Percentiles rank a stretch among this genome's conserved stretches.
Evolutionary conservation across 2,888 invertebrate genomes (phyloP).

Genomic region (Pseudococcus jackbeardsleyi): DNA sequence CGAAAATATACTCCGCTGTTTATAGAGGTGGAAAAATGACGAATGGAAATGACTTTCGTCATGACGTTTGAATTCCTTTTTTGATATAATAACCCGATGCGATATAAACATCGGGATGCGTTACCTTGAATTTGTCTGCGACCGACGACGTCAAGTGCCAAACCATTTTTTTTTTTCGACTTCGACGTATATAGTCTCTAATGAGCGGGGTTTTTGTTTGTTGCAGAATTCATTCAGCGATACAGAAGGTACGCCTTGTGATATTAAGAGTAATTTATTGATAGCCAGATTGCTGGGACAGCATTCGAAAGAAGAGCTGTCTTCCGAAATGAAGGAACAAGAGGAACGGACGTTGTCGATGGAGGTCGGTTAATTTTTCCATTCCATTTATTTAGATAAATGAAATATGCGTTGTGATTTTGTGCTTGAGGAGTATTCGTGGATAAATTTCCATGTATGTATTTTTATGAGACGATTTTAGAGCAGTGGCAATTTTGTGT

Average conservation of each 20-base stretch:
- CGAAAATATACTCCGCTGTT: neutral
- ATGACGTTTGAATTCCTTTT: slow-evolving; percentile 44
- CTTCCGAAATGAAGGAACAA: slow-evolving; percentile 68
- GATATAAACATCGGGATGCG: neutral
- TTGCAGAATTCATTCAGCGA: slow-evolving; percentile 44
- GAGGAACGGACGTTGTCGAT: slow-evolving; percentile 68
- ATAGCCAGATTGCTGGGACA: slow-evolving; percentile 66
- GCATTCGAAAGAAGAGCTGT: slow-evolving; percentile 68
- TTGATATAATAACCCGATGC: slow-evolving; percentile 1
- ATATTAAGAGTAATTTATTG: slow-evolving; percentile 61
- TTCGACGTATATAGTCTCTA: slow-evolving; percentile 7
- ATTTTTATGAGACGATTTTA: too few species aligned
- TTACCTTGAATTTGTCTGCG: slow-evolving; percentile 20
- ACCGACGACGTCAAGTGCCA: neutral
- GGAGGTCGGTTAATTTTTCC: slow-evolving; percentile 65
- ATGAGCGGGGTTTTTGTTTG: neutral
- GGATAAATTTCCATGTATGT: neutral
- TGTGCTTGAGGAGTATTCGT: neutral
- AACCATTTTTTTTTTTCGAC: neutral
- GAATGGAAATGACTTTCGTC: slow-evolving; percentile 42
- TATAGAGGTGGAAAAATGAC: slow-evolving; percentile 36
- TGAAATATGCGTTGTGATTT: neutral
- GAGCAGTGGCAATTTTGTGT: too few species aligned
- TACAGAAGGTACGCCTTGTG: slow-evolving; percentile 56
- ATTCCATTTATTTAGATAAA: neutral